These are phyloP conservation scores for Xiphorhynchus erythropygius DNA, from an alignment of 2,797 vertebrate genomes.

Conservation along the genomic window DNA sequence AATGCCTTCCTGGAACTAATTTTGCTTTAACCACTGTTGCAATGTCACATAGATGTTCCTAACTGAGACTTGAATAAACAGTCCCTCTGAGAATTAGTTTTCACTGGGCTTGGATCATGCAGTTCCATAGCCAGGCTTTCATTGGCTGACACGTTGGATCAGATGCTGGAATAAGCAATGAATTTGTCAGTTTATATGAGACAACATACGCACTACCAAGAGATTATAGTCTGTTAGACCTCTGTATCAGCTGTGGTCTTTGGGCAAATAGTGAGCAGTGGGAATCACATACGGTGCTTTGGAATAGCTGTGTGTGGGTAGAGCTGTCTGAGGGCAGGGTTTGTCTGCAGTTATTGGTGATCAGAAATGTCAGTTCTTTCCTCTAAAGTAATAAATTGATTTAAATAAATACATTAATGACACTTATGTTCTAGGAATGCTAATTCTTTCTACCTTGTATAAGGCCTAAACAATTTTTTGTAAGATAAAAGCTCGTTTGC, in stretches of 20 bases:
- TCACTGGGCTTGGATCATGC: neutral
- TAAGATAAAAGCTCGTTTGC: neutral
- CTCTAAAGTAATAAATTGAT: neutral
- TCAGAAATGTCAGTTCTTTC: neutral
- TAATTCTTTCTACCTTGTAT: neutral
- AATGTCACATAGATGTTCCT: neutral
- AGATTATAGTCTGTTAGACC: neutral
- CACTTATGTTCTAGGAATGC: neutral
- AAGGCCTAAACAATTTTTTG: neutral
- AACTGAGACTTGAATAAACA: neutral
- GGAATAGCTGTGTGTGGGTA: neutral
- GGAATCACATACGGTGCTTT: neutral
- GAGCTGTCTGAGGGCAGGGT: neutral
- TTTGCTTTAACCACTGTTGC: neutral
- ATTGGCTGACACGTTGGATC: neutral
- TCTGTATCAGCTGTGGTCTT: neutral
- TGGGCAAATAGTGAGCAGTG: neutral
- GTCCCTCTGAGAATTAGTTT: neutral
- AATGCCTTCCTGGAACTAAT: neutral
- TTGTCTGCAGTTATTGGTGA: neutral
- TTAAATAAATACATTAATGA: neutral
- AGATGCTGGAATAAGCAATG: neutral
- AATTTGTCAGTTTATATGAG: neutral
- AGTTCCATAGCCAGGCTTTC: neutral
- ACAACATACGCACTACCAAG: neutral